Evolutionary conservation across 2,888 invertebrate species (phyloP), one percentile per base, ranked within the genome.

Genomic region (Caenorhabditis virilis): DNA sequence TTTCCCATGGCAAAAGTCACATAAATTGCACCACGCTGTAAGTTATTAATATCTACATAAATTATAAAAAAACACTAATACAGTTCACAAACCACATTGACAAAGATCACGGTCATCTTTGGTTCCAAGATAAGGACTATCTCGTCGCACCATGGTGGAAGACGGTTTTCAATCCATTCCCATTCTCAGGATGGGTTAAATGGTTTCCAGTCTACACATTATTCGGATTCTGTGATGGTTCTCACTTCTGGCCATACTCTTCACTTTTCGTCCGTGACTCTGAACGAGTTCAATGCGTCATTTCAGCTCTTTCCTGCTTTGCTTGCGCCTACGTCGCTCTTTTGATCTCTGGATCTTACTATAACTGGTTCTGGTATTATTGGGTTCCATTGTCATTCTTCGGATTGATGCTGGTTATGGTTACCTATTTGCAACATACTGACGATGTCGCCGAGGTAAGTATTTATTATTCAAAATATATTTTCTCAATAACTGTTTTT

Each of bases 131-230:
- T 41, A 64, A 69, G n/a, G 52, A 60, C 30, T 73, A 56, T 27
- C 49, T 41, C 11, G 51, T 33, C 18, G 65, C 63, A 68, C 61
- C 61, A 11, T 42, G 38, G 36, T 56, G 61, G 53, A 60, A 68
- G 53, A 64, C 64, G 48, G 46, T 51, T 23, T 75, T 70, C 67
- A 73, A 73, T 27, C 68, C 73, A 48, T 49, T 76, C 18, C 79
- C 79, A 33, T 51, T 79, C 33, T 76, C 76, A 20, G 79, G 77
- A 50, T 71, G 80, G 67, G 20, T 79, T 43, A 64, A 79, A 72
- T 80, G 80, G 80, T 75, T 77, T 56, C 77, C 78, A 18, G 60
- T 80, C 4, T 80, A 80, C 70, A 80, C 80, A 1, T 22, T 78
- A 2, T 61, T 72, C 52, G 80, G 80, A 20, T 70, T 72, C 36